phyloP scores from a whole-genome alignment of 2,797 vertebrate species.

The Sebastes variabilis region DNA sequence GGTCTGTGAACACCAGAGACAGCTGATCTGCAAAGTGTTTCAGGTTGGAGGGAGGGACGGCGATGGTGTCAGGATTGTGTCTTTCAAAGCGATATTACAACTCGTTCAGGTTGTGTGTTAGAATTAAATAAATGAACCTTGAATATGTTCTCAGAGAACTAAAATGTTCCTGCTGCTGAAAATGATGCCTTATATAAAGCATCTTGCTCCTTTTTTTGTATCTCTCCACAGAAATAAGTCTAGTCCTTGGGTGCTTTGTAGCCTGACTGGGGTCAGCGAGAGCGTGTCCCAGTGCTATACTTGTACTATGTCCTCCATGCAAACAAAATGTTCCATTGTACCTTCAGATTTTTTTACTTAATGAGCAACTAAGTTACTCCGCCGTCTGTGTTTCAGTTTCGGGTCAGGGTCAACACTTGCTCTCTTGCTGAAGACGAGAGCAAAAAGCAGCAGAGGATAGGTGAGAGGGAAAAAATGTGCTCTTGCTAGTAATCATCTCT shows the following conservation, averaged over 20 bases:
- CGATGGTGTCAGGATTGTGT: neutral
- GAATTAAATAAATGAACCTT: neutral
- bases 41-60: too few relatives aligned
- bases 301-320: neutral
- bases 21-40: neutral
- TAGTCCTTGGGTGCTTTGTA: neutral
- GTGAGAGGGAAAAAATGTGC: neutral
- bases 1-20: neutral
- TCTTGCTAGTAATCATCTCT: slow-evolving; percentile 40
- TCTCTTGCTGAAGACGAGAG: neutral
- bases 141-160: neutral
- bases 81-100: neutral
- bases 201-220: neutral
- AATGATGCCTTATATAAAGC: neutral
- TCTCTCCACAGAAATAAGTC: neutral
- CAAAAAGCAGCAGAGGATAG: neutral
- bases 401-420: neutral
- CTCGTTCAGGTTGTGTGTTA: neutral
- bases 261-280: neutral
- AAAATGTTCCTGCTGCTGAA: neutral
- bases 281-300: neutral
- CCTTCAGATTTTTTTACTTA: neutral
- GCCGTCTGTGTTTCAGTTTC: neutral
- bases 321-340: neutral
- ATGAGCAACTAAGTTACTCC: neutral